Evolutionary conservation across 2,888 invertebrate genomes (phyloP).

Genomic region (Sesamia inferens): DNA sequence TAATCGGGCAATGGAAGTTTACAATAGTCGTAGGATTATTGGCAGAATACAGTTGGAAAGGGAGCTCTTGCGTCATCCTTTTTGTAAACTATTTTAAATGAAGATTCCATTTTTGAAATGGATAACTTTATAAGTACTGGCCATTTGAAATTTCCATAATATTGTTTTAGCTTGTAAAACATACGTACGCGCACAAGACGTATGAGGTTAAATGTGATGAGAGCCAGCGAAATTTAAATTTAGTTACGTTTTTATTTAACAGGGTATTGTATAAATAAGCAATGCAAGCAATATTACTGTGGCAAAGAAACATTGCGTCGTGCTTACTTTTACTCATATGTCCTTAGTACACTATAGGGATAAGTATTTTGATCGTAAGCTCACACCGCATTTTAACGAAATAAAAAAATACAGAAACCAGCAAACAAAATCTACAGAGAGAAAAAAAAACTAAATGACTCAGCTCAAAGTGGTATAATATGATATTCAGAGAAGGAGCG

Average conservation of each 20-base stretch:
- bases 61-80: neutral
- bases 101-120: constrained; percentile 8
- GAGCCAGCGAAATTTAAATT: neutral
- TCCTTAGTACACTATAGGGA: neutral
- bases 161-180: neutral
- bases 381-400: constrained; percentile 29
- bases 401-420: constrained; percentile 40
- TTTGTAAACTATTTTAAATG: neutral
- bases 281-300: too few relatives aligned
- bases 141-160: neutral
- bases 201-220: neutral
- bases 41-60: constrained; percentile 10
- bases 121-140: neutral
- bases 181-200: neutral
- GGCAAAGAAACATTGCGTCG: neutral
- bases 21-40: constrained; percentile 50
- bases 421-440: constrained; percentile 37
- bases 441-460: constrained; percentile 80
- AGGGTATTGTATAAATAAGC: neutral
- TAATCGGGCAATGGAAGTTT: constrained; percentile 65
- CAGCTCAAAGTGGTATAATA: constrained; percentile 82
- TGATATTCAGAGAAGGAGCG: constrained; percentile 84
- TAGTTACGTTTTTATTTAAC: neutral
- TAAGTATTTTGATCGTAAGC: constrained; percentile 7
- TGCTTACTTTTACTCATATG: neutral